Percentiles rank a stretch among this genome's conserved stretches.
These are phyloP conservation scores for Manis crassicaudata DNA, from an alignment of 2,797 vertebrate species.

Conservation along the genomic window DNA sequence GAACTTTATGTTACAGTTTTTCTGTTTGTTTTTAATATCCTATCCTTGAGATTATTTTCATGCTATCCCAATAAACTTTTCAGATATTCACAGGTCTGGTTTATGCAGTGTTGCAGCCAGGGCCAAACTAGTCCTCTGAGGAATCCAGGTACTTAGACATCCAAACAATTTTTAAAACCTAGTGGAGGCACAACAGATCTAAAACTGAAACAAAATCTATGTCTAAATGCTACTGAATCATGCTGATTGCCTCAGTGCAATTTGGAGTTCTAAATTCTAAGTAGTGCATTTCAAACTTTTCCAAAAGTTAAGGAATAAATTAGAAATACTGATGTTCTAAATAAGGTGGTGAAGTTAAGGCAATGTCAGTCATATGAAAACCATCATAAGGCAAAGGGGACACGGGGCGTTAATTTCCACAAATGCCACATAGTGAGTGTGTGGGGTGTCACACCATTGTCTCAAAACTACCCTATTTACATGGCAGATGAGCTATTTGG, in stretches of 20 bases:
- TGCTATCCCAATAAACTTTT: neutral
- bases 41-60: constrained; percentile 39
- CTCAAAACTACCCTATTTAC: neutral
- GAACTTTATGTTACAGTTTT: constrained; percentile 52
- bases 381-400: neutral
- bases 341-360: neutral
- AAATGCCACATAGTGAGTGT: neutral
- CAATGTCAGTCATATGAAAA: neutral
- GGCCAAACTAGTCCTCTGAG: neutral
- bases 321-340: constrained; percentile 11
- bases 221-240: neutral
- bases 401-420: neutral
- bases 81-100: constrained; percentile 46
- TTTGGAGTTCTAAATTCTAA: constrained; percentile 8
- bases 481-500: neutral
- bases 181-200: neutral
- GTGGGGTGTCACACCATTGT: neutral
- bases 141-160: neutral
- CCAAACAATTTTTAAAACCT: neutral
- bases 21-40: constrained; percentile 58
- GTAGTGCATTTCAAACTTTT: constrained; percentile 13
- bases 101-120: constrained; percentile 42
- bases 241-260: neutral
- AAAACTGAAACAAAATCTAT: neutral
- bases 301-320: neutral